These are phyloP conservation scores for Apus apus DNA, from an alignment of 2,113 vertebrate genomes.

Conservation along the genomic window DNA sequence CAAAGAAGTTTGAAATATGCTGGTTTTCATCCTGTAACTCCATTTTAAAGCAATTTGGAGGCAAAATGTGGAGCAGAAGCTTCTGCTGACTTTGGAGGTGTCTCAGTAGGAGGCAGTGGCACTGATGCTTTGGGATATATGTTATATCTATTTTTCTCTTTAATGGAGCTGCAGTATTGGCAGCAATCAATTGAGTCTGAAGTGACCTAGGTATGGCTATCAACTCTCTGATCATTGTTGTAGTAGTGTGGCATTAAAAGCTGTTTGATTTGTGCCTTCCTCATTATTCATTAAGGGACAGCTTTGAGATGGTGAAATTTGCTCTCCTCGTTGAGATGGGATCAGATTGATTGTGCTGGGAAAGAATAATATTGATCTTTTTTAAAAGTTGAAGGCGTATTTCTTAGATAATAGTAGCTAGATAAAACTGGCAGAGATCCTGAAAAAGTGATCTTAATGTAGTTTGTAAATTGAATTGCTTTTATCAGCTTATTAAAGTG, in stretches of 20 bases:
- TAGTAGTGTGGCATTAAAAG: constrained; percentile 29
- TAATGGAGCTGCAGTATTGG: not conserved
- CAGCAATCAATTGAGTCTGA: constrained; percentile 2
- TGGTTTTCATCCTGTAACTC: not conserved
- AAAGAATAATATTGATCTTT: constrained; percentile 24
- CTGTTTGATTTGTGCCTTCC: constrained; percentile 49
- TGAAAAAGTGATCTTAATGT: constrained; percentile 35
- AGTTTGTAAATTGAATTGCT: constrained; percentile 32
- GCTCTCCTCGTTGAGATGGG: not conserved
- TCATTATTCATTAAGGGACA: constrained; percentile 22
- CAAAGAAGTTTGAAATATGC: not conserved
- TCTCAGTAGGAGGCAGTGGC: not conserved
- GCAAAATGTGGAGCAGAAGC: not conserved
- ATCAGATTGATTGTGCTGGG: not conserved
- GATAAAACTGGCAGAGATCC: constrained; percentile 28
- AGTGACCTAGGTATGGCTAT: not conserved
- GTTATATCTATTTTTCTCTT: not conserved
- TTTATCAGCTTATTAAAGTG: constrained; percentile 21
- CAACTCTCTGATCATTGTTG: not conserved
- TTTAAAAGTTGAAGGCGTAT: not conserved
- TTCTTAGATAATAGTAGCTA: constrained; percentile 13
- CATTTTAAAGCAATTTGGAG: not conserved
- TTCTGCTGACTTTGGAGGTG: not conserved
- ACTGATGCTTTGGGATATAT: not conserved
- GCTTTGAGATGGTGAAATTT: not conserved